These are phyloP conservation scores for Archilochus colubris DNA, from an alignment of 2,113 vertebrate genomes.

Conservation along the genomic window DNA sequence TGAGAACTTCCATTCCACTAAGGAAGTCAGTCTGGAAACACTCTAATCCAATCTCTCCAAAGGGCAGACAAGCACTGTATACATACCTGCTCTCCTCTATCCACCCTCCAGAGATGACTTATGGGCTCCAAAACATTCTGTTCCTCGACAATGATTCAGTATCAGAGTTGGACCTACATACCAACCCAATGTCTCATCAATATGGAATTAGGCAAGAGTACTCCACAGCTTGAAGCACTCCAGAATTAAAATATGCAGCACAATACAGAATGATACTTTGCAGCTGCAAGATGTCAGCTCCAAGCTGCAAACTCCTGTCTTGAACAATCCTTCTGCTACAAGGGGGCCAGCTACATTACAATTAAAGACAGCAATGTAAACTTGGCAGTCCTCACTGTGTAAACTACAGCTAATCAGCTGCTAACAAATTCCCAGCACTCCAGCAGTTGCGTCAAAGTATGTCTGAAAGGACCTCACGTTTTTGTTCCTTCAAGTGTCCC, in stretches of 20 bases:
- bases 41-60: background rate
- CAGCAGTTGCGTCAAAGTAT: conserved; percentile 49
- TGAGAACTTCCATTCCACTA: background rate
- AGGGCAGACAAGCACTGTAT: background rate
- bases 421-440: conserved; percentile 63
- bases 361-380: conserved; percentile 72
- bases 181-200: conserved; percentile 3
- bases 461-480: background rate
- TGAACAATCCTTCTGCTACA: conserved; percentile 25
- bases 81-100: background rate
- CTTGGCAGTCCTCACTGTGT: conserved; percentile 48
- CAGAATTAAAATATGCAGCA: conserved; percentile 15
- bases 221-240: conserved; percentile 4
- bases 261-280: background rate
- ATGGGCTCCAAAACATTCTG: background rate
- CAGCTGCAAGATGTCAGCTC: conserved; percentile 51
- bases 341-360: conserved; percentile 38
- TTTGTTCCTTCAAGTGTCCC: conserved; percentile 24
- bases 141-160: background rate
- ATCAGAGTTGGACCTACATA: background rate
- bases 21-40: background rate
- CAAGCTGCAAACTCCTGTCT: conserved; percentile 5
- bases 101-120: background rate
- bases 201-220: conserved; percentile 3
- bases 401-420: conserved; percentile 65